Base-by-base conservation (phyloP, 2,888 invertebrate species). In the Xestia rhomboidea region DNA sequence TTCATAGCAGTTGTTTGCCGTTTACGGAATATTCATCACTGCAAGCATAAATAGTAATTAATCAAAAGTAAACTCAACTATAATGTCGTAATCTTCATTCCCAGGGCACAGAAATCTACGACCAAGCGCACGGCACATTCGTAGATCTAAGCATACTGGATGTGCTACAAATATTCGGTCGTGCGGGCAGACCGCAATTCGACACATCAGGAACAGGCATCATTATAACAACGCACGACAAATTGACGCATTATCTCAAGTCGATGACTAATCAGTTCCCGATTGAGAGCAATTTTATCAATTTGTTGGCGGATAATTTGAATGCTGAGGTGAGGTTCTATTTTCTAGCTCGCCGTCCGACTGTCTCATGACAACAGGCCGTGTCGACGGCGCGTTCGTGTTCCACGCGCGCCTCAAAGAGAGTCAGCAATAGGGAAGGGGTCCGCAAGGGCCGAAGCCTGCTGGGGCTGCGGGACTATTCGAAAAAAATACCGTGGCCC, bases 151-250 rank as follows among this genome's bases (percentile, higher is more conserved):
- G 99, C 77, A 99, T 99, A 89, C 96, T 99, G 82, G 99, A 99
- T 94, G 99, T 99, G 63, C 97, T 99, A 69, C 99, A 99, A 97
- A 99, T 99, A 90, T 99, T 99, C 95, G 99, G 99, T 60, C 98
- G 99, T 76, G 99, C 99, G 8, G 99, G 99, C 8, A 97, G 99
- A 3, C 99, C 99, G 0, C 99, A 99, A 95, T 99, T 98, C 94
- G 99, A 99, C 93, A 98, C 97, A 1, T 98, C 98, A 24, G 99
- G 99, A 10, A 98, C 99, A 57, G 99, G 99, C 60, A 98, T 99
- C 57, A 99, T 99, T 77, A 99, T 99, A 68, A 99, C 99, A 0
- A 96, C 98, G 0, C 98, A 99, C 92, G 98, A 98, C 83, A 99
- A 99, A 93, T 97, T 99, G 76, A 98, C 98, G 51, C 99, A 99